Conservation (phyloP, 2,113 vertebrate genomes). For the Channa maculata region DNA sequence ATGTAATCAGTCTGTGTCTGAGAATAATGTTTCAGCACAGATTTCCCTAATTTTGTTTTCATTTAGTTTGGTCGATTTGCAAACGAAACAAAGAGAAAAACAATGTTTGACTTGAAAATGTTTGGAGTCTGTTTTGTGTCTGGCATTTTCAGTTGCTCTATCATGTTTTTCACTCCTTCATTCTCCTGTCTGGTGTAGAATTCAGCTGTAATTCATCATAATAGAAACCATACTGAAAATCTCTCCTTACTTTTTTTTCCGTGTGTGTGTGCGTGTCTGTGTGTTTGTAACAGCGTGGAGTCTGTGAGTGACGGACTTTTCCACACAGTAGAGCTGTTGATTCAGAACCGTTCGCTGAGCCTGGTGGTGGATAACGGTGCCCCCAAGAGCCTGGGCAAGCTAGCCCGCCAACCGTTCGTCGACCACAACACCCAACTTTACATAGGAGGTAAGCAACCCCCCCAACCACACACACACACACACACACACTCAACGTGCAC, state of each 20-base stretch:
- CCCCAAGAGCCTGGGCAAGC: slow-evolving; percentile 94
- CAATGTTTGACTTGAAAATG: slow-evolving; percentile 39
- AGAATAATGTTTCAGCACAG: slow-evolving; percentile 35
- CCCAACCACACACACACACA: slow-evolving; percentile 2
- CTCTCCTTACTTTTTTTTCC: slow-evolving; percentile 10
- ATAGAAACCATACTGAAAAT: slow-evolving; percentile 50
- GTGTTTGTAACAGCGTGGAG: slow-evolving; percentile 87
- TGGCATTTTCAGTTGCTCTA: slow-evolving; percentile 37
- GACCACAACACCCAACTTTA: slow-evolving; percentile 93
- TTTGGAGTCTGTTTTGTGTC: slow-evolving; percentile 58
- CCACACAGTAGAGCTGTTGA: slow-evolving; percentile 93
- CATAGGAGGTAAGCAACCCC: slow-evolving; percentile 88
- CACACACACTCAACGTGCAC: background rate
- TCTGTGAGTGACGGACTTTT: slow-evolving; percentile 96
- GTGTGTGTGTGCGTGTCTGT: slow-evolving; percentile 20
- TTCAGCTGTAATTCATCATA: slow-evolving; percentile 46
- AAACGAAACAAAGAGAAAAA: slow-evolving; percentile 56
- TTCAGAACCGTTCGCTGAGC: slow-evolving; percentile 94
- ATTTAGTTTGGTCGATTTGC: slow-evolving; percentile 54
- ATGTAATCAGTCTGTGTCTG: slow-evolving; percentile 49
- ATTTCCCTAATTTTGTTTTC: slow-evolving; percentile 48
- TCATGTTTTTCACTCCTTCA: slow-evolving; percentile 25
- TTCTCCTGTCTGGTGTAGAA: slow-evolving; percentile 46
- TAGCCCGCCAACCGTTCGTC: slow-evolving; percentile 90
- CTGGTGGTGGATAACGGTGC: slow-evolving; percentile 95